Conservation (phyloP, 2,797 vertebrate species). For the Uromys caudimaculatus region DNA sequence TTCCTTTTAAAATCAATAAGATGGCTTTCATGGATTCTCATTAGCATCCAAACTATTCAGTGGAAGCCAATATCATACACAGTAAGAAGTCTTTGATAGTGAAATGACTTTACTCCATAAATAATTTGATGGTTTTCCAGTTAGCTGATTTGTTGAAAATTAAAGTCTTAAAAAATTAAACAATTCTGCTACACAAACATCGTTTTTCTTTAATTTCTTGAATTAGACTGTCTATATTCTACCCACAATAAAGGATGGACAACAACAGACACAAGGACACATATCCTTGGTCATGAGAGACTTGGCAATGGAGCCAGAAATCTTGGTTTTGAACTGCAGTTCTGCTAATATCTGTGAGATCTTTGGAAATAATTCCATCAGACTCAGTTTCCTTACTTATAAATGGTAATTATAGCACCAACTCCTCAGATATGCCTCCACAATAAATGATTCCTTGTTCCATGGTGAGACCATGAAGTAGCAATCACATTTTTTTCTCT, state of each 20-base stretch:
- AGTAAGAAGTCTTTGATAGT: background rate
- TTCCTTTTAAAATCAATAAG: background rate
- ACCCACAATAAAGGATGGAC: background rate
- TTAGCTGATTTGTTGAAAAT: background rate
- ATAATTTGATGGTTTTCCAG: background rate
- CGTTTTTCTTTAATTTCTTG: background rate
- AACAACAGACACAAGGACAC: background rate
- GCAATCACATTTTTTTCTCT: background rate
- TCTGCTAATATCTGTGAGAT: background rate
- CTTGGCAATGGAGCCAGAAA: background rate
- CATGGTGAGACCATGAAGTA: background rate
- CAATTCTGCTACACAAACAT: background rate
- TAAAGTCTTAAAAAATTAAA: background rate
- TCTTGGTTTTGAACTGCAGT: background rate
- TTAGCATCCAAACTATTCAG: background rate
- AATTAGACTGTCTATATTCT: background rate
- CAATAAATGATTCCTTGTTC: background rate
- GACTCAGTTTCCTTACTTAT: slow-evolving; percentile 19
- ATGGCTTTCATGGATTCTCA: background rate
- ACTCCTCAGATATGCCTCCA: background rate
- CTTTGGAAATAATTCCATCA: background rate
- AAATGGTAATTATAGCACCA: background rate
- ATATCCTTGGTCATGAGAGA: background rate
- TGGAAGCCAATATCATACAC: slow-evolving; percentile 39
- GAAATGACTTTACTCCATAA: slow-evolving; percentile 36